phyloP scores from a whole-genome alignment of 2,797 vertebrate species.

The Acanthis flammea region DNA sequence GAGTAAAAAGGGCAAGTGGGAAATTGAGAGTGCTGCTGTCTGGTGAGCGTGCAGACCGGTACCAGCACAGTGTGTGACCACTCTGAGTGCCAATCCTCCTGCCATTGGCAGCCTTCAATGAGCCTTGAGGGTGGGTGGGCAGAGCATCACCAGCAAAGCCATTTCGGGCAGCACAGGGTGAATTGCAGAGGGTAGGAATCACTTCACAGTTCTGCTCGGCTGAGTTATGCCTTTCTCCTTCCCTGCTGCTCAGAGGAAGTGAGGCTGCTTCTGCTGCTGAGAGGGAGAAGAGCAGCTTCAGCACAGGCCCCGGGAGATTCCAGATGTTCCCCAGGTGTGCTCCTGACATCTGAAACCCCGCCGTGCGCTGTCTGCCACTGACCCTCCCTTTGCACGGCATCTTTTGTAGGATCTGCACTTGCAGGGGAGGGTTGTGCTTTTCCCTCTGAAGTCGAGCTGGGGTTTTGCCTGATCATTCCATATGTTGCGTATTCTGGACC shows the following conservation, averaged over 20 bases:
- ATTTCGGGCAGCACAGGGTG: too few species aligned
- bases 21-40: not conserved
- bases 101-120: rapidly evolving
- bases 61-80: not conserved
- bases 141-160: not conserved
- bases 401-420: not conserved
- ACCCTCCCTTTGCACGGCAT: not conserved
- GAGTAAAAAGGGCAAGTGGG: not conserved
- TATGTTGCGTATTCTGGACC: slow-evolving; percentile 22
- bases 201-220: not conserved
- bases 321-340: not conserved
- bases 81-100: not conserved
- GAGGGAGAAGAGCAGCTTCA: not conserved
- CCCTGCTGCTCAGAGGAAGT: not conserved
- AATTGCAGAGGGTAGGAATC: too few species aligned
- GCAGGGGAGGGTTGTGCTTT: not conserved
- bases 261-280: not conserved
- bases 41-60: not conserved
- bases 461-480: not conserved
- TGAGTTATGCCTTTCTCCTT: not conserved
- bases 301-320: not conserved
- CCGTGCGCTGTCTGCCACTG: not conserved
- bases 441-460: not conserved
- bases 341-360: not conserved
- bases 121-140: not conserved